Evolutionary conservation across 2,888 invertebrate genomes (phyloP), one percentile per base, ranked within the genome.

Genomic region (Pollenia griseotomentosa): DNA sequence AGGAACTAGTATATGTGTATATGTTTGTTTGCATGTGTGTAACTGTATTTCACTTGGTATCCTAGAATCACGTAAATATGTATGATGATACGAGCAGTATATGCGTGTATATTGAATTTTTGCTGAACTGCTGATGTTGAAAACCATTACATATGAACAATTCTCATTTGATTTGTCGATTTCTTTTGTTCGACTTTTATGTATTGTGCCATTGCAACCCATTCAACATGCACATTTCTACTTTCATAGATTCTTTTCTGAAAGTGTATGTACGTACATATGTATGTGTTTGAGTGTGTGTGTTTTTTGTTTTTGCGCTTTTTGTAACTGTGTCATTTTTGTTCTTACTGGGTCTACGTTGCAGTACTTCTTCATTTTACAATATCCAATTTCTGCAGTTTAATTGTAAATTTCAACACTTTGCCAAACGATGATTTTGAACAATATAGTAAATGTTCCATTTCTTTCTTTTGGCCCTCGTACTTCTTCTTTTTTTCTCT

Each of bases 111-210:
- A 59, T 48, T 71, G 19, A 53, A 51, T 51, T 78, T 51, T 57
- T 44, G 42, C 11, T 53, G n/a, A 83, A 57, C 65, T 73, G 48
- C 48, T 80, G 74, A 74, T 83, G 68, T 75, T 79, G 48, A 51
- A 75, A 86, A 53, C 71, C 66, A 78, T 65, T 80, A 66, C 65
- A 74, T 51, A 74, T 55, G 42, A 68, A 81, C 81, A 80, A 83
- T 84, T 83, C 75, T 85, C 57, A 79, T 88, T 84, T 88, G 88
- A 88, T 89, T 88, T 88, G 87, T 87, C 73, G 85, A 85, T 75
- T 89, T 71, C 74, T 83, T 83, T 85, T 88, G 83, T 87, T 84
- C 59, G 12, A 42, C 48, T 87, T 83, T 75, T 73, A 66, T 77
- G 73, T 82, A 53, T 73, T 79, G 59, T 80, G 75, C 48, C 46